Base-by-base conservation (phyloP, 1,140 invertebrate species). In the Drosophila quadrilineata region DNA sequence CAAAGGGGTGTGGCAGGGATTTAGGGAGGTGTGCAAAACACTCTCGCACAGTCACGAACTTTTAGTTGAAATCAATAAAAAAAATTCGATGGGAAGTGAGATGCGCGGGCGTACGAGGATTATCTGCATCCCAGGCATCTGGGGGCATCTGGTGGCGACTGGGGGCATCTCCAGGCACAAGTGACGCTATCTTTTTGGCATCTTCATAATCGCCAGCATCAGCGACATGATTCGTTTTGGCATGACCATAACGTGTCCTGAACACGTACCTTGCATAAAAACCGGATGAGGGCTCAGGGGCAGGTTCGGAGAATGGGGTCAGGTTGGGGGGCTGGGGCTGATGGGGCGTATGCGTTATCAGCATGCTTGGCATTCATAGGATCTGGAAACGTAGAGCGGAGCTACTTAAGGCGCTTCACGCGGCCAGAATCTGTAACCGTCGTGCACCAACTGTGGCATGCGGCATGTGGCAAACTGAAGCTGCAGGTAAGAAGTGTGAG, bases 341-440 rank as follows among this genome's bases (percentile, higher is more conserved):
- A n/a, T 17, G 24, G 12, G 19, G 31, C 56, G 17, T 38, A 16
- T 50, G 82, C 69, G 70, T 85, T 84, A 84, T 84, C 79, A 70
- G 49, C 74, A 85, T 84, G 79, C 79, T 65, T 71, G 31, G 80
- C 79, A 84, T 84, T 84, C 79, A 85, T 79, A 71, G 74, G 79
- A 84, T 84, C 79, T 84, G 60, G 60, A 69, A 75, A 70, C 59
- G 41, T 54, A 69, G 41, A 63, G 68, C 60, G 45, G 46, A 84
- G 79, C 79, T 84, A 84, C 79, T 84, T 85, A 84, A 74, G 59
- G 41, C 53, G 57, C 64, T 17, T 19, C 10, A 14, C 12, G 33
- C 26, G 52, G 49, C 22, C 57, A 56, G 9, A 46, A 33, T 33
- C 22, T 31, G 17, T 45, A 46, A 31, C 12, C 14, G 29, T n/a